phyloP scores from a whole-genome alignment of 1,140 invertebrate genomes.

The Temnothorax curvispinosus region DNA sequence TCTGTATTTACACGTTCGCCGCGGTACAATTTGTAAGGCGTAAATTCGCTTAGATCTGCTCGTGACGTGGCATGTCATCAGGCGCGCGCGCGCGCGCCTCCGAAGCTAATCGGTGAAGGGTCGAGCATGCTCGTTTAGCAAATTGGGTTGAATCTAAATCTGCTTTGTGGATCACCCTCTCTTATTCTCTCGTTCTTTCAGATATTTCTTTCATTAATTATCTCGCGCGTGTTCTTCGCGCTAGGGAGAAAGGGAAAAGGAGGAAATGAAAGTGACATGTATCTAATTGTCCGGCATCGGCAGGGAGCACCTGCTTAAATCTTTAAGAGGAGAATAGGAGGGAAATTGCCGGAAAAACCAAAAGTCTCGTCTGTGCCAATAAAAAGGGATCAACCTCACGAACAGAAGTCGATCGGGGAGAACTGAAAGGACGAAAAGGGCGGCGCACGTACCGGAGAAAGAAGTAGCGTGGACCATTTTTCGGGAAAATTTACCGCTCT shows the following conservation, averaged over 20 bases:
- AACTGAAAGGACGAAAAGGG: slow-evolving; percentile 12
- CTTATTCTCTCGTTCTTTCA: neutral
- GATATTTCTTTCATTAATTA: slow-evolving; percentile 54
- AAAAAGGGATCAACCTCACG: slow-evolving; percentile 43
- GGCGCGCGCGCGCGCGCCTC: neutral
- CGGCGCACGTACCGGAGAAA: slow-evolving; percentile 55
- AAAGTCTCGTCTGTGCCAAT: slow-evolving; percentile 28
- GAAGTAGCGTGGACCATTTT: slow-evolving; percentile 74
- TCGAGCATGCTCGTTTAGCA: slow-evolving; percentile 63
- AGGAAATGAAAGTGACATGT: neutral
- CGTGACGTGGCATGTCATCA: slow-evolving; percentile 28
- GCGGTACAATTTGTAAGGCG: slow-evolving; percentile 60
- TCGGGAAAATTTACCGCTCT: slow-evolving; percentile 74
- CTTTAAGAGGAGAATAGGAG: neutral
- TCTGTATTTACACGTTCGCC: slow-evolving; percentile 44
- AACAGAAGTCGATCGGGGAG: slow-evolving; percentile 22
- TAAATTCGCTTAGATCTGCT: slow-evolving; percentile 69
- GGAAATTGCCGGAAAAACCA: slow-evolving; percentile 10
- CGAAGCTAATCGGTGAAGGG: slow-evolving; percentile 57
- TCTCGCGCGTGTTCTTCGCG: neutral
- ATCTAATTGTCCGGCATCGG: neutral
- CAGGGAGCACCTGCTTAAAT: slow-evolving; percentile 31
- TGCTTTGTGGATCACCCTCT: slow-evolving; percentile 25
- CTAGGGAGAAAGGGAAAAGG: neutral
- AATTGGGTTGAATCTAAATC: slow-evolving; percentile 73